Evolutionary conservation across 2,797 vertebrate genomes (phyloP).

Genomic region (Argyrosomus regius): DNA sequence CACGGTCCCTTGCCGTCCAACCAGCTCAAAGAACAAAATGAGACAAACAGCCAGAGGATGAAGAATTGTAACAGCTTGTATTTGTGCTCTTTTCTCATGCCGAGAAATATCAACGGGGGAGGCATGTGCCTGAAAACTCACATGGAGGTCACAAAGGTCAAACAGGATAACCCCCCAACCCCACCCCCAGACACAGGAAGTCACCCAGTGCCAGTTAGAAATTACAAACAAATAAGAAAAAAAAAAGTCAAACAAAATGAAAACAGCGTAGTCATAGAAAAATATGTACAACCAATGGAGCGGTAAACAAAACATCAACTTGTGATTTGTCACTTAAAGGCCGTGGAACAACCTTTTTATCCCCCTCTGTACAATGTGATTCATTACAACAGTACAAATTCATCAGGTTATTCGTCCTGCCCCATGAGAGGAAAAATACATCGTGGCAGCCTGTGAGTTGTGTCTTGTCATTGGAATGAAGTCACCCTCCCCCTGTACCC

Average conservation of each 20-base stretch:
- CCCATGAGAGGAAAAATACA: constrained; percentile 93
- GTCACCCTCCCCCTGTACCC: constrained; percentile 70
- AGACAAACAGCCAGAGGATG: constrained; percentile 76
- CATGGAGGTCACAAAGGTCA: constrained; percentile 74
- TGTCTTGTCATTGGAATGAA: constrained; percentile 82
- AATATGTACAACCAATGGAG: constrained; percentile 92
- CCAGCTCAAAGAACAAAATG: constrained; percentile 63
- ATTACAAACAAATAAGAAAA: constrained; percentile 69
- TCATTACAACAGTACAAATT: constrained; percentile 91
- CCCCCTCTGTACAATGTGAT: constrained; percentile 92
- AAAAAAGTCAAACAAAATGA: constrained; percentile 54
- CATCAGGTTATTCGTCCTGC: constrained; percentile 88
- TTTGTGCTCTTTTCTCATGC: constrained; percentile 86
- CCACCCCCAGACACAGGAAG: constrained; percentile 51
- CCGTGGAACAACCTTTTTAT: constrained; percentile 89
- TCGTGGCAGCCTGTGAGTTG: constrained; percentile 90
- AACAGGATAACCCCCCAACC: constrained; percentile 40
- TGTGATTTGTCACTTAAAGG: constrained; percentile 88
- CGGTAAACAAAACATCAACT: constrained; percentile 89
- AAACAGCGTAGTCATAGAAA: constrained; percentile 87
- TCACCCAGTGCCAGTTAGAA: constrained; percentile 77
- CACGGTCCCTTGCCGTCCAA: constrained; percentile 17
- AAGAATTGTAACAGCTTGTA: constrained; percentile 84
- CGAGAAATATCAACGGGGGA: constrained; percentile 67
- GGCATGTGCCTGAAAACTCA: constrained; percentile 70